phyloP scores from a whole-genome alignment of 2,888 invertebrate genomes.

The Zelleria hepariella region DNA sequence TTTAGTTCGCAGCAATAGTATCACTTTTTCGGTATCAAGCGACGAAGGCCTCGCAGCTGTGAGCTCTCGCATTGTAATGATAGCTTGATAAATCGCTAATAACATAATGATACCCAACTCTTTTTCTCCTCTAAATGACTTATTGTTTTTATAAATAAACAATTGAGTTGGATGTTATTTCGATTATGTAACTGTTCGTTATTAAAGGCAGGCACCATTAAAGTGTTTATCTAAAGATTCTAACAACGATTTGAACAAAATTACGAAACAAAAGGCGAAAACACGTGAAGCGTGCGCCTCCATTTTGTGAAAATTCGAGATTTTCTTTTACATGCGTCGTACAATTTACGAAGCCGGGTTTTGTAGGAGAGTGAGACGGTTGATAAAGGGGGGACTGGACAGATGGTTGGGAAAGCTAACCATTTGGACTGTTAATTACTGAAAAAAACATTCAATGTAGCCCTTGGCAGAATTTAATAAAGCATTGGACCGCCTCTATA shows the following conservation, averaged over 20 bases:
- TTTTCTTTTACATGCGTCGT: not conserved
- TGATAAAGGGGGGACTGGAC: too few species aligned
- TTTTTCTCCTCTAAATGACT: not conserved
- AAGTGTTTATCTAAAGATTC: not conserved
- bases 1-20: too few species aligned
- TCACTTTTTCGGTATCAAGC: too few species aligned
- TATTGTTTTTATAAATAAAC: not conserved
- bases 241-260: conserved; percentile 1
- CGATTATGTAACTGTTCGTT: not conserved
- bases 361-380: too few species aligned
- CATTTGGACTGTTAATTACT: too few species aligned
- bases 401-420: too few species aligned
- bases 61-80: not conserved
- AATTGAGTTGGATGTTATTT: not conserved
- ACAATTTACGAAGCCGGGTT: not conserved
- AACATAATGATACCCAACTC: not conserved
- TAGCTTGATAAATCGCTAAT: not conserved
- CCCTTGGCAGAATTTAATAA: too few species aligned
- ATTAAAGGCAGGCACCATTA: not conserved
- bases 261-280: conserved; percentile 1
- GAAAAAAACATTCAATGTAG: too few species aligned
- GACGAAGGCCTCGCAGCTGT: too few species aligned
- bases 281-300: conserved; percentile 1
- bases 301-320: conserved; percentile 9
- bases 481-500: too few species aligned